Percentiles rank a stretch among this genome's conserved stretches.
Evolutionary conservation across 2,888 invertebrate genomes (phyloP).

Genomic region (Chrysolina americana): DNA sequence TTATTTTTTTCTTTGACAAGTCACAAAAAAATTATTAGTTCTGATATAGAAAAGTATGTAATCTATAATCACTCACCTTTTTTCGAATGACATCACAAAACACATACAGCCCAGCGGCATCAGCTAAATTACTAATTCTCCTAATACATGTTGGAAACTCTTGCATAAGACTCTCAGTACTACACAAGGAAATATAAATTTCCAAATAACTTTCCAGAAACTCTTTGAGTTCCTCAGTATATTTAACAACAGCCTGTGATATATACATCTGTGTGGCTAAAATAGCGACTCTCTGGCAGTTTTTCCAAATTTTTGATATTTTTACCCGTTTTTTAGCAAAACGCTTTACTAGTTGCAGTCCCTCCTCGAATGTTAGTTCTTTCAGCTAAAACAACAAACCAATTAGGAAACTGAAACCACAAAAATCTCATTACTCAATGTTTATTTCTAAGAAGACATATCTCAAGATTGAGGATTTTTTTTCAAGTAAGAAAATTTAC

Average conservation of each 20-base stretch:
- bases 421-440: constrained; percentile 35
- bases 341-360: constrained; percentile 72
- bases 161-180: constrained; percentile 59
- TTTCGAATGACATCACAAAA: constrained; percentile 73
- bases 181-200: constrained; percentile 66
- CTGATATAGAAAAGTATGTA: too few relatives aligned
- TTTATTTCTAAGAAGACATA: not conserved
- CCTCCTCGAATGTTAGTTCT: constrained; percentile 72
- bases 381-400: constrained; percentile 69
- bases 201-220: constrained; percentile 65
- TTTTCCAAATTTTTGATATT: constrained; percentile 73
- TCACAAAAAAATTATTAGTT: too few relatives aligned
- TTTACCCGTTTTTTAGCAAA: constrained; percentile 70
- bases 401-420: not conserved
- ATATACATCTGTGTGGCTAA: constrained; percentile 73
- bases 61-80: constrained; percentile 54
- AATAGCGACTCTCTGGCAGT: constrained; percentile 73
- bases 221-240: constrained; percentile 65
- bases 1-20: too few relatives aligned
- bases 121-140: constrained; percentile 71
- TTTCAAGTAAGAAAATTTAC: too few relatives aligned
- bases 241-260: constrained; percentile 72
- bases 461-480: too few relatives aligned
- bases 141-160: constrained; percentile 63
- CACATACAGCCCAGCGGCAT: constrained; percentile 80